These are phyloP conservation scores for Ernsta delagoae DNA, from an alignment of 2,888 invertebrate species.

Conservation along the genomic window DNA sequence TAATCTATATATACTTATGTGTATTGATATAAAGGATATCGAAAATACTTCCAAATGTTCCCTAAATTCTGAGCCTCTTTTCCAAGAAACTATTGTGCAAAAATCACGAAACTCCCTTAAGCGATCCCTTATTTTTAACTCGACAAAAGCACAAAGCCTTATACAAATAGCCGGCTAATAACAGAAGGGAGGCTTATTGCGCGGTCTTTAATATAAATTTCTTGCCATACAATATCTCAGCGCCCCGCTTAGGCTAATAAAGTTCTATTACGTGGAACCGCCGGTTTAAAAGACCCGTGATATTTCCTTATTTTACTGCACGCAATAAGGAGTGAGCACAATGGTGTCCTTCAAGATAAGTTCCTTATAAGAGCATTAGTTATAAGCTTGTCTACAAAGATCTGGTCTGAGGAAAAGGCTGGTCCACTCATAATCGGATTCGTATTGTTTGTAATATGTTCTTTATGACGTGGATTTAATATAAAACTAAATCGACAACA, in stretches of 20 bases:
- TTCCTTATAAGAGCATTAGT: neutral
- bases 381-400: too few relatives aligned
- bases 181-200: constrained; percentile 15
- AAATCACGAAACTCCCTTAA: neutral
- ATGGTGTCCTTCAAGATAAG: neutral
- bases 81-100: neutral
- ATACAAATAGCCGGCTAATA: constrained; percentile 24
- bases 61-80: neutral
- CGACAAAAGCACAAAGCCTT: constrained; percentile 2
- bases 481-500: too few relatives aligned
- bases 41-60: too few relatives aligned
- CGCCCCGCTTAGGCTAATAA: constrained; percentile 32
- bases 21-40: too few relatives aligned
- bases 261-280: constrained; percentile 29
- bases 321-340: neutral
- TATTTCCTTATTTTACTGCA: constrained; percentile 28
- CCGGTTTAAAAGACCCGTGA: constrained; percentile 18
- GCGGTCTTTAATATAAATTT: constrained; percentile 34
- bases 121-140: neutral
- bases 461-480: too few relatives aligned
- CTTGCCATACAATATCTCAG: constrained; percentile 28
- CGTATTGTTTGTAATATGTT: too few relatives aligned
- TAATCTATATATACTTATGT: too few relatives aligned
- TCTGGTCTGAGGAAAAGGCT: too few relatives aligned
- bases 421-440: too few relatives aligned